Evolutionary conservation across 2,113 vertebrate genomes (phyloP).

Genomic region (Sardina pilchardus): DNA sequence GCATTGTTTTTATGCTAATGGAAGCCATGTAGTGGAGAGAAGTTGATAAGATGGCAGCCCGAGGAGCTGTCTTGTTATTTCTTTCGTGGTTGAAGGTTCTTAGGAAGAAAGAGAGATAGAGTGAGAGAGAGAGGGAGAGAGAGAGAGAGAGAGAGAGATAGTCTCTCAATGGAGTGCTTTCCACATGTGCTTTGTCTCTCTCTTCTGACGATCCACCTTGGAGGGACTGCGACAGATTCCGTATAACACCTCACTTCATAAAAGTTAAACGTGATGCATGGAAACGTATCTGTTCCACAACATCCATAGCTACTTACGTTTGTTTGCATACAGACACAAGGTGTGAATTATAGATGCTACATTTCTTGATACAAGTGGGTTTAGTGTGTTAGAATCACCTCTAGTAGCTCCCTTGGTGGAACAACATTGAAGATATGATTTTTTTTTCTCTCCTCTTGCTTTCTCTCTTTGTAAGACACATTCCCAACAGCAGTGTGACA

Average conservation of each 20-base stretch:
- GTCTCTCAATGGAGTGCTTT: background rate
- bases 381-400: background rate
- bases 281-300: background rate
- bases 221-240: background rate
- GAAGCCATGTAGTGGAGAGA: background rate
- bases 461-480: background rate
- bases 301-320: background rate
- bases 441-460: background rate
- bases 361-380: background rate
- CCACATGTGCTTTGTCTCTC: background rate
- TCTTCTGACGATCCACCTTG: background rate
- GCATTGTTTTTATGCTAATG: conserved; percentile 14
- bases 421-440: background rate
- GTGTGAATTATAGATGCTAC: background rate
- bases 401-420: no score
- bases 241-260: background rate
- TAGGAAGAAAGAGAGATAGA: background rate
- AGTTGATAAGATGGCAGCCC: conserved; percentile 2
- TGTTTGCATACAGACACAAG: background rate
- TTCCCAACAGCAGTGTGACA: background rate
- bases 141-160: background rate
- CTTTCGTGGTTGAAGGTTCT: background rate
- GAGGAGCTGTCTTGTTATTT: background rate
- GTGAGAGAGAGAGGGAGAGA: background rate
- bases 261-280: background rate